Base-by-base conservation (phyloP, 2,888 invertebrate genomes). In the Amblyteles armatorius region DNA sequence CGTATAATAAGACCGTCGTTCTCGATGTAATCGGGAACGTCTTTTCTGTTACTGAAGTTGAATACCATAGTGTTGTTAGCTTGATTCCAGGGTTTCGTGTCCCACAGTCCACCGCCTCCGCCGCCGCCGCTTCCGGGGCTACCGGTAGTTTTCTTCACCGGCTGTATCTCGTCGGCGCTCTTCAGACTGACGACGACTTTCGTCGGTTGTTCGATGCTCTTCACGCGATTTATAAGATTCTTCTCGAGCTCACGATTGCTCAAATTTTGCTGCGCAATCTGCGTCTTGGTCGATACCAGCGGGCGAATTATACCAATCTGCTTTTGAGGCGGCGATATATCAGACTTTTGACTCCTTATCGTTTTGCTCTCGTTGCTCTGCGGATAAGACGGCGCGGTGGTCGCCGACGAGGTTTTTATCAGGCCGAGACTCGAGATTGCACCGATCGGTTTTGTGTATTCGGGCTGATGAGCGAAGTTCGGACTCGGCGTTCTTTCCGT, bases 1-100 rank as follows among this genome's bases (percentile, higher is more conserved):
- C 96, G 95, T 90, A 96, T 95, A 89, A 97, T 95, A 93, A 97
- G 95, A 89, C 97, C 97, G 95, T 98, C 98, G 94, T 98, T 98
- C 94, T 97, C 97, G 92, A 98, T 97, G 94, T 98, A 98, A 95
- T 98, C 97, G 73, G 98, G 98, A 91, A 98, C 97, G 91, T 97
- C 97, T 94, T 97, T 97, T 92, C 97, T 96, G 94, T 96, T 95
- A 88, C 97, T 97, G 94, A 98, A 98, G 95, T 98, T 97, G 95
- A 98, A 98, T 88, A 98, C 97, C 94, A 98, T 96, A 44, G 96
- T 95, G 88, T 97, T 96, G 89, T 96, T 96, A 91, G 95, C 94
- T 88, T 95, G 94, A 84, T 94, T 94, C 94, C 94, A 94, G 29
- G 94, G 94, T 84, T 94, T 94, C 80, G 93, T 93, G 81, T 94